A percentile compares a stretch with the other conserved stretches of the same genome.
Conservation (phyloP, 1,140 invertebrate species). For the Drosophila nannoptera region DNA sequence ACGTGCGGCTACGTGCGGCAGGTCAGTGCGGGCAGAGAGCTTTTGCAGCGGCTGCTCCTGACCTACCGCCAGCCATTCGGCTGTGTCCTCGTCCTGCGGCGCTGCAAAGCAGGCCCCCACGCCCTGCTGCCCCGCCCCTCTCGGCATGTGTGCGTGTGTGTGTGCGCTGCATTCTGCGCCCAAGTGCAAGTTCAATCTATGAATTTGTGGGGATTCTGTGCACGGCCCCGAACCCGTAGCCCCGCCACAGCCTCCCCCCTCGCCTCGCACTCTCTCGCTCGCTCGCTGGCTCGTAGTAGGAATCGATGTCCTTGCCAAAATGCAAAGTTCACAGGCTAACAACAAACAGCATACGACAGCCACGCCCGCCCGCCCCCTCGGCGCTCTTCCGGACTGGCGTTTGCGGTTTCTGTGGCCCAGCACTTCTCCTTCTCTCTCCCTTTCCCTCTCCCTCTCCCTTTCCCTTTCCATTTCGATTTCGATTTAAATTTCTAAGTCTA, state of each 20-base stretch:
- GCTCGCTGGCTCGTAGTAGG: neutral
- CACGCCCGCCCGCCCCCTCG: neutral
- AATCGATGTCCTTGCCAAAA: slow-evolving; percentile 60
- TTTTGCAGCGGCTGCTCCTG: slow-evolving; percentile 43
- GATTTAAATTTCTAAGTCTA: neutral
- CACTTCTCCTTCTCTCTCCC: too few relatives aligned
- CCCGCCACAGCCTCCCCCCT: slow-evolving; percentile 40
- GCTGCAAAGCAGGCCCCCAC: slow-evolving; percentile 32
- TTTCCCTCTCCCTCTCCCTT: neutral
- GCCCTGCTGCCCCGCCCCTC: neutral
- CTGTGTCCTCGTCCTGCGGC: slow-evolving; percentile 27
- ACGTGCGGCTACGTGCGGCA: slow-evolving; percentile 51
- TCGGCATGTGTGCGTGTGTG: slow-evolving; percentile 24
- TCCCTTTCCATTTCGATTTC: neutral
- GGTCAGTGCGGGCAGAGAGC: slow-evolving; percentile 60
- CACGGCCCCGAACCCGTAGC: slow-evolving; percentile 60
- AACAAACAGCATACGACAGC: neutral
- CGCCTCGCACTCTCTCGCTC: slow-evolving; percentile 1
- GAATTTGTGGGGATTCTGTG: slow-evolving; percentile 71
- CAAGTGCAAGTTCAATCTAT: slow-evolving; percentile 77
- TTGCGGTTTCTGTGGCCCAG: too few relatives aligned
- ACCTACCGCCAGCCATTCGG: slow-evolving; percentile 46
- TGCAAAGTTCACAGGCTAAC: slow-evolving; percentile 59
- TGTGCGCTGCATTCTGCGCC: slow-evolving; percentile 53
- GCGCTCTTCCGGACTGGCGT: neutral